Base-by-base conservation (phyloP, 37 sponge, comb jelly and placozoan species). In the Bolinopsis microptera region DNA sequence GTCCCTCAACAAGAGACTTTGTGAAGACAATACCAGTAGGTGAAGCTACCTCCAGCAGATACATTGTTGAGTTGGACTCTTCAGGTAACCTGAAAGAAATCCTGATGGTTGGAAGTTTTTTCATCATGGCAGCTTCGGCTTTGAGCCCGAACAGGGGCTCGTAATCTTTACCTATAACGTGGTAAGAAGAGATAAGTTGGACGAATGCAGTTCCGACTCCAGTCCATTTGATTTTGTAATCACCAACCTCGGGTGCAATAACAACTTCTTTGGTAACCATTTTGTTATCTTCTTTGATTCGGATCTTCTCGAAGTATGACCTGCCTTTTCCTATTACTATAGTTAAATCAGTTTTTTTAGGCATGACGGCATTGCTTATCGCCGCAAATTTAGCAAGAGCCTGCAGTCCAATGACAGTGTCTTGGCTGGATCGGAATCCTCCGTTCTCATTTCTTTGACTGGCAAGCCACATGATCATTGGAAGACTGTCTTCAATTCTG, bases 391-490 rank as follows among this genome's bases (percentile, higher is more conserved):
- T 34, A 13, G 82, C 24, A 13, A 80, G 82, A 33, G 82, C 82
- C 37, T 80, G 82, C 21, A 80, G 37, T 2, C 38, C 82, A 27
- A 80, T 35, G 16, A 80, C 82, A 80, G 82, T 80, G 30, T 80
- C 82, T 30, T 80, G 82, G 32, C 82, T 80, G 0, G 82, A 80
- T 35, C 82, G 16, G 37, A 80, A 80, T 16, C 82, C 82, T 34
- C 82, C 82, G 8, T 32, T 80, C 22, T 80, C 82, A 32, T 32
- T 36, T 36, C 38, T 80, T 36, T 80, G 82, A 33, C 38, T 13
- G 35, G 82, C 82, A 30, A 80, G 82, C 82, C 82, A 80, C 35
- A 80, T 32, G 2, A 80, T 80, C 82, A 80, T 18, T 34, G 82
- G 82, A 1, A 35, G 8, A 80, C 22, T 33, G 23, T 33, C 82